These are phyloP conservation scores for Rhabdophis nuchalis DNA, from an alignment of 2,797 vertebrate genomes.

Conservation along the genomic window DNA sequence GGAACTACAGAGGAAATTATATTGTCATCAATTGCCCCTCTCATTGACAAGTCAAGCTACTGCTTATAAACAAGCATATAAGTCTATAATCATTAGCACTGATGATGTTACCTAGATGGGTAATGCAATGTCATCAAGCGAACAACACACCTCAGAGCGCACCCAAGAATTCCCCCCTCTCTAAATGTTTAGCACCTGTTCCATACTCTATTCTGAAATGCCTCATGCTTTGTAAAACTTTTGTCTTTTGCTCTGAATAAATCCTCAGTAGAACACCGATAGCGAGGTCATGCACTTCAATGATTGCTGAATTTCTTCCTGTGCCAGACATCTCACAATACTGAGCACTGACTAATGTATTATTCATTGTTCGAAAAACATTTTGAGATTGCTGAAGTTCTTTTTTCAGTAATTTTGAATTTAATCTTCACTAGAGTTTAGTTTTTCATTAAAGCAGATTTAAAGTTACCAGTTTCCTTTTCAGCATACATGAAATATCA, in stretches of 20 bases:
- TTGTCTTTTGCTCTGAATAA: conserved; percentile 2
- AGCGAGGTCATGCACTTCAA: neutral
- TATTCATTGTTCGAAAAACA: conserved; percentile 36
- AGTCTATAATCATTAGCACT: neutral
- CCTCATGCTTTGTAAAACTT: neutral
- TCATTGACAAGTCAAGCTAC: neutral
- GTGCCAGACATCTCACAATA: neutral
- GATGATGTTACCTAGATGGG: neutral
- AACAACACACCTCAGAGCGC: neutral
- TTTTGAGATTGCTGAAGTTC: conserved; percentile 23
- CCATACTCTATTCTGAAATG: neutral
- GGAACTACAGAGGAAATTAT: neutral
- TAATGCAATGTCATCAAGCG: neutral
- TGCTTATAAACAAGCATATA: neutral
- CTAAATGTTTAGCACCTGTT: neutral
- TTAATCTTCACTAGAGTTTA: neutral
- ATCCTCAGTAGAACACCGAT: conserved; percentile 4
- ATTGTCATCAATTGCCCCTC: neutral
- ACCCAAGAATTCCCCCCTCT: neutral
- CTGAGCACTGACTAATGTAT: conserved; percentile 32
- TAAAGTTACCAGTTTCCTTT: neutral
- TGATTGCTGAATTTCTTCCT: neutral
- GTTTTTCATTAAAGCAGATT: neutral
- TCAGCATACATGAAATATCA: neutral
- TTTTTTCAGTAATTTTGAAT: conserved; percentile 20